phyloP scores from a whole-genome alignment of 1,140 invertebrate species.

The Aphaenogaster rudis region DNA sequence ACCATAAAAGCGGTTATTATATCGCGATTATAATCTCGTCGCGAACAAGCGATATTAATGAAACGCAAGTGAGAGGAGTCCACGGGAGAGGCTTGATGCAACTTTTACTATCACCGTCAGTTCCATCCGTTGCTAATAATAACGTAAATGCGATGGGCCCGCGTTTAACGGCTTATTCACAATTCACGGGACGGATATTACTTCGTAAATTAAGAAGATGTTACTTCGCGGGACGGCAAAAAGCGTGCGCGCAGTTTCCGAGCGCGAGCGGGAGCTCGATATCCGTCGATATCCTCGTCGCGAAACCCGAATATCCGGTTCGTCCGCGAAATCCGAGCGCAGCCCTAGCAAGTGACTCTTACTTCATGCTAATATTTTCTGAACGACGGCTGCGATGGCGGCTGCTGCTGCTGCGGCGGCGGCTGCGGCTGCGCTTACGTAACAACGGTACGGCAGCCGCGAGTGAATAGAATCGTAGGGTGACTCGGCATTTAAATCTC shows the following conservation, averaged over 20 bases:
- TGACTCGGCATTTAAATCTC: slow-evolving; percentile 33
- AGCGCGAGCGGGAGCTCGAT: background rate
- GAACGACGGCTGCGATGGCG: slow-evolving; percentile 66
- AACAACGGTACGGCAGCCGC: slow-evolving; percentile 29
- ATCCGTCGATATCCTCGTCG: slow-evolving; percentile 32
- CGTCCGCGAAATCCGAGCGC: slow-evolving; percentile 42
- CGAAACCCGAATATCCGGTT: slow-evolving; percentile 27
- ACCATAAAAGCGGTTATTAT: slow-evolving; percentile 12
- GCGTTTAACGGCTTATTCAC: background rate
- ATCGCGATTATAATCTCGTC: background rate
- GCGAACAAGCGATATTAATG: background rate
- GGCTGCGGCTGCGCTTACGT: slow-evolving; percentile 70
- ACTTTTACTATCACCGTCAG: slow-evolving; percentile 14
- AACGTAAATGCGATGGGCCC: background rate
- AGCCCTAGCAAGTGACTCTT: slow-evolving; percentile 59
- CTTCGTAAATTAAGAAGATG: slow-evolving; percentile 1
- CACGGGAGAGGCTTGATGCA: background rate
- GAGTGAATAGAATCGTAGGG: slow-evolving; percentile 33
- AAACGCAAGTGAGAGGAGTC: background rate
- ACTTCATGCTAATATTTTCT: slow-evolving; percentile 56
- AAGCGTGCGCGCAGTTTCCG: background rate
- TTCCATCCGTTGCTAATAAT: background rate
- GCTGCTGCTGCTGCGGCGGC: slow-evolving; percentile 70
- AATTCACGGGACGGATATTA: slow-evolving; percentile 48
- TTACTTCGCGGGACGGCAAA: background rate